Percentiles rank a stretch among this genome's conserved stretches.
phyloP scores from a whole-genome alignment of 2,113 vertebrate genomes.

The Garra rufa region DNA sequence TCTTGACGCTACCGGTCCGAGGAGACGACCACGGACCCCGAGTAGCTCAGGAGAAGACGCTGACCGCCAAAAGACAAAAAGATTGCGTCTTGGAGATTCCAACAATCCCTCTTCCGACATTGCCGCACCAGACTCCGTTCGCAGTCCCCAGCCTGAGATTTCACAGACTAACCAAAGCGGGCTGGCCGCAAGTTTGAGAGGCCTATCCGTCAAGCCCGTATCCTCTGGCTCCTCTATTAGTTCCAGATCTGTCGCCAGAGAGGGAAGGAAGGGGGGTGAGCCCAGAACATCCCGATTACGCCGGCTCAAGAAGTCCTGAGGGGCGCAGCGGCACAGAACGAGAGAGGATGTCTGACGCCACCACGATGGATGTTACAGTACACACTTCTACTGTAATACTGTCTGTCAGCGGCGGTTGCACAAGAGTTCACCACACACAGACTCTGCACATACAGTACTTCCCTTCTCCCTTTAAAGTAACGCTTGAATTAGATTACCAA shows the following conservation, averaged over 20 bases:
- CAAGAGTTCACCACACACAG: conserved; percentile 15
- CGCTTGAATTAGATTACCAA: conserved; percentile 30
- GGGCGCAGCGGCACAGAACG: conserved; percentile 38
- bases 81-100: conserved; percentile 67
- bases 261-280: conserved; percentile 57
- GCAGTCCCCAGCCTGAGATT: conserved; percentile 68
- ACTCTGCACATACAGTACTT: conserved; percentile 32
- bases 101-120: conserved; percentile 60
- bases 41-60: conserved; percentile 65
- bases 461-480: conserved; percentile 8
- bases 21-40: conserved; percentile 64
- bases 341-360: conserved; percentile 69
- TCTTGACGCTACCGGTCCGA: conserved; percentile 36
- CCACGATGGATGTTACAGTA: conserved; percentile 55
- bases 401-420: conserved; percentile 29
- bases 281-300: conserved; percentile 80
- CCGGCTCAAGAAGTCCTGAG: conserved; percentile 74
- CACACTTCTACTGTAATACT: conserved; percentile 37
- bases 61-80: conserved; percentile 64
- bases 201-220: conserved; percentile 72
- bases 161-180: conserved; percentile 72
- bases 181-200: conserved; percentile 73
- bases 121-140: conserved; percentile 63
- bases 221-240: conserved; percentile 68
- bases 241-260: conserved; percentile 68